Conservation (phyloP, 2,797 vertebrate genomes). For the Rhabdophis nuchalis region DNA sequence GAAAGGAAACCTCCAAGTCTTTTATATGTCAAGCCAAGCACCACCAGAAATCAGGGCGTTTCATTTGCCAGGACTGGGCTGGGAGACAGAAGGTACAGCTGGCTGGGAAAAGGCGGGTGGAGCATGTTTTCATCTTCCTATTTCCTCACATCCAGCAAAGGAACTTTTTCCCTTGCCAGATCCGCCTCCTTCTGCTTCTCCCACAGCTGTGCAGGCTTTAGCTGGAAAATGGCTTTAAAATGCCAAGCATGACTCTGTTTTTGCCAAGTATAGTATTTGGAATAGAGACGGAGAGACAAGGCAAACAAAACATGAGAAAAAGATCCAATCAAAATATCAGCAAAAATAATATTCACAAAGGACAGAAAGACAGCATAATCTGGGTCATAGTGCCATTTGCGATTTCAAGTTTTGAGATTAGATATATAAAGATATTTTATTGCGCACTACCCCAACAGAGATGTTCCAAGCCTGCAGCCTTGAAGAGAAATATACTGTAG, state of each 20-base stretch:
- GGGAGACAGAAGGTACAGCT: neutral
- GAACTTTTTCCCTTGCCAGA: slow-evolving; percentile 19
- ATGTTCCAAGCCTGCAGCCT: neutral
- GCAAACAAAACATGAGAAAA: neutral
- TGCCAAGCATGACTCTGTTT: neutral
- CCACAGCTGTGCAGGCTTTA: neutral
- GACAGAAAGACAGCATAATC: neutral
- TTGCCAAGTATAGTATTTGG: neutral
- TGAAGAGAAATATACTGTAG: neutral
- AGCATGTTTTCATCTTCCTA: neutral
- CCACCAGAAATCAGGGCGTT: neutral
- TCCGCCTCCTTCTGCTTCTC: neutral
- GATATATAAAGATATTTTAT: neutral
- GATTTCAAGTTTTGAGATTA: neutral
- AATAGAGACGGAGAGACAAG: neutral
- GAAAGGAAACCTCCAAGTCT: neutral
- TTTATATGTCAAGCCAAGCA: neutral
- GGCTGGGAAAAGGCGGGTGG: neutral
- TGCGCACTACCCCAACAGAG: neutral
- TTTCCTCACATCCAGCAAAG: slow-evolving; percentile 7
- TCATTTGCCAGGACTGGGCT: neutral
- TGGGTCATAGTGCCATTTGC: neutral
- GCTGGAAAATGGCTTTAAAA: neutral
- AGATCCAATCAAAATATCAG: neutral
- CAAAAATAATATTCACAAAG: neutral